Percentiles rank a stretch among this genome's conserved stretches.
Conservation (phyloP, 2,888 invertebrate species). For the Criorhina ranunculi region DNA sequence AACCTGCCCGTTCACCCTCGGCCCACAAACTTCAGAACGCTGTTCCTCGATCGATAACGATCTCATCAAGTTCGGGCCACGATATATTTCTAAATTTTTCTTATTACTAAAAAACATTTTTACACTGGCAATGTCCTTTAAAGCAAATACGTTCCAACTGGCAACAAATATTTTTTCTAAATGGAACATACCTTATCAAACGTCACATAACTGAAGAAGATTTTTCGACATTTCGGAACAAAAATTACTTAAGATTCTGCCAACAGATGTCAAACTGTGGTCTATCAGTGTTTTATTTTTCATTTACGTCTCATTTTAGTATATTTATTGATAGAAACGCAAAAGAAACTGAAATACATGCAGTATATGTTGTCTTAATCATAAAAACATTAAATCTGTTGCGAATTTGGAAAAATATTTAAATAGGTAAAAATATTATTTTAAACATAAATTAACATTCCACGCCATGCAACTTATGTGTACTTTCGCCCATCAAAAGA, state of each 20-base stretch:
- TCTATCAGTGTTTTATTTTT: slow-evolving; percentile 40
- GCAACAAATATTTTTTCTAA: neutral
- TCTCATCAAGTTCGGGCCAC: no score
- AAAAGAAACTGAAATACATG: neutral
- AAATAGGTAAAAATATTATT: slow-evolving; percentile 33
- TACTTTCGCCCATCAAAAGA: slow-evolving; percentile 73
- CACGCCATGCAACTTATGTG: slow-evolving; percentile 59
- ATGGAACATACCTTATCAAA: slow-evolving; percentile 1
- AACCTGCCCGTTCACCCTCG: no score
- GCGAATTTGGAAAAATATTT: neutral
- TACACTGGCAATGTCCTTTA: no score
- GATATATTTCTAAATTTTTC: no score
- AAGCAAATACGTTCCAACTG: no score
- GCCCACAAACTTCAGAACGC: no score
- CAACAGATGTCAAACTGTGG: slow-evolving; percentile 5
- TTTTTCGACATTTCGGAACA: neutral
- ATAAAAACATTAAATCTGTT: neutral
- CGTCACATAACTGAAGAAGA: neutral
- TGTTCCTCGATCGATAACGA: no score
- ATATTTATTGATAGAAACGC: slow-evolving; percentile 1
- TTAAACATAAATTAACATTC: slow-evolving; percentile 17
- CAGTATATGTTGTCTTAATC: neutral
- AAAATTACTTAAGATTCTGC: slow-evolving; percentile 1
- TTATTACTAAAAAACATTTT: no score
- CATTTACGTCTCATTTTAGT: slow-evolving; percentile 17